phyloP scores from a whole-genome alignment of 2,113 vertebrate genomes.

The Chunga burmeisteri region DNA sequence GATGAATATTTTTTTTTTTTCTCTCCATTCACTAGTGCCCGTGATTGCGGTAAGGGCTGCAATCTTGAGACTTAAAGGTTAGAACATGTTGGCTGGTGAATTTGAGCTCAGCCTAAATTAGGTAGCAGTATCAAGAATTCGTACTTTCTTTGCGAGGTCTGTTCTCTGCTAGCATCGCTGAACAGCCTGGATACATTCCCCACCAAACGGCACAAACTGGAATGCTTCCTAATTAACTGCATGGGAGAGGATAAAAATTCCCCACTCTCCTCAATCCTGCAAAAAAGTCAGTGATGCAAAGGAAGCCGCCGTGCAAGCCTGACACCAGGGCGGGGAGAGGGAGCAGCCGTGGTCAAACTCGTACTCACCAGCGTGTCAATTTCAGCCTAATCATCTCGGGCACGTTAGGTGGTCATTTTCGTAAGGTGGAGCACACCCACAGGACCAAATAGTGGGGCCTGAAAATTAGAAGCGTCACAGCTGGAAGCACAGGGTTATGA shows the following conservation, averaged over 20 bases:
- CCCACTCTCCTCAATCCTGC: neutral
- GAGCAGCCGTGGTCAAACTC: neutral
- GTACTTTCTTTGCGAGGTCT: neutral
- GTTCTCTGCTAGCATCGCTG: neutral
- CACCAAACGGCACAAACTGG: neutral
- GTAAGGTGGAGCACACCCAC: neutral
- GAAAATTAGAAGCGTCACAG: conserved; percentile 24
- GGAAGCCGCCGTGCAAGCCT: neutral
- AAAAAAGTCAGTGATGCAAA: neutral
- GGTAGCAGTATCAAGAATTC: neutral
- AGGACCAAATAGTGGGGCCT: neutral
- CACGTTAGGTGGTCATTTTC: neutral
- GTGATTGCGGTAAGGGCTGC: neutral
- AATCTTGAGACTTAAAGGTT: neutral
- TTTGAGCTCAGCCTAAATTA: neutral
- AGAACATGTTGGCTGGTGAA: neutral
- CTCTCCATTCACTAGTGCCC: neutral
- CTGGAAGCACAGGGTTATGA: neutral
- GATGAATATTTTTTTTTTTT: neutral
- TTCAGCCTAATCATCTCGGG: neutral
- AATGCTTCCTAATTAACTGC: conserved; percentile 31
- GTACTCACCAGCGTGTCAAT: accelerated
- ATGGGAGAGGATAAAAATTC: neutral
- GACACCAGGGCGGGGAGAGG: neutral
- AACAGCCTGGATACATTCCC: conserved; percentile 1